Evolutionary conservation across 2,888 invertebrate species (phyloP).

Genomic region (Apotomis turbidana): DNA sequence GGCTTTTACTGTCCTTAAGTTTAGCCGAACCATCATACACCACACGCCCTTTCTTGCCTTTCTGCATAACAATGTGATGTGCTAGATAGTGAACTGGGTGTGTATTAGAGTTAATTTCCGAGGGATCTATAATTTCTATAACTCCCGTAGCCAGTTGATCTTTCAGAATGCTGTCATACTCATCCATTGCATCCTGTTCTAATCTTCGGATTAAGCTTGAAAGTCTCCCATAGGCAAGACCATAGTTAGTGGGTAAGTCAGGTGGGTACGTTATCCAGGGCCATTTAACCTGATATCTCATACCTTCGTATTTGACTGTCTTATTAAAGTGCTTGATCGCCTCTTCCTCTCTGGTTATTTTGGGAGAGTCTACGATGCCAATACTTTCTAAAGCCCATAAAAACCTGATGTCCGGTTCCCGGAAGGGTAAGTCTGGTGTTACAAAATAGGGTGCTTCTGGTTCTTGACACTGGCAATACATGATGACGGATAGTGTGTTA

Average conservation of each 20-base stretch:
- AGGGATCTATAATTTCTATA: slow-evolving; percentile 5
- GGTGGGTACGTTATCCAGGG: slow-evolving; percentile 4
- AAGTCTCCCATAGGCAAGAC: background rate
- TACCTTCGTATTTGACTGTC: background rate
- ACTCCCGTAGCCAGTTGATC: background rate
- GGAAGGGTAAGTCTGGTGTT: too few relatives aligned
- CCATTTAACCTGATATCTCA: slow-evolving; percentile 6
- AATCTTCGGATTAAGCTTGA: background rate
- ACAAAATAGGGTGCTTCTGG: too few relatives aligned
- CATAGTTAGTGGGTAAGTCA: slow-evolving; percentile 1
- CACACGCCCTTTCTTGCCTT: slow-evolving; percentile 1
- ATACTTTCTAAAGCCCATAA: too few relatives aligned
- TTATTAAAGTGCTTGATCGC: background rate
- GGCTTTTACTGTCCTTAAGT: background rate
- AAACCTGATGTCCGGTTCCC: too few relatives aligned
- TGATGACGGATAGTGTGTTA: too few relatives aligned
- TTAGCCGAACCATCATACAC: slow-evolving; percentile 8
- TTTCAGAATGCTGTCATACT: background rate
- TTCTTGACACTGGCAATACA: too few relatives aligned
- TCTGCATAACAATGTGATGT: slow-evolving; percentile 1
- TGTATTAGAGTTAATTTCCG: background rate
- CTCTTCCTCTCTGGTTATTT: background rate
- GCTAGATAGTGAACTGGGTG: background rate
- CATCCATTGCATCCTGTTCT: background rate
- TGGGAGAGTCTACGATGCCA: too few relatives aligned